These are phyloP conservation scores for Polymixis lichenea DNA, from an alignment of 2,888 invertebrate genomes.

Conservation along the genomic window DNA sequence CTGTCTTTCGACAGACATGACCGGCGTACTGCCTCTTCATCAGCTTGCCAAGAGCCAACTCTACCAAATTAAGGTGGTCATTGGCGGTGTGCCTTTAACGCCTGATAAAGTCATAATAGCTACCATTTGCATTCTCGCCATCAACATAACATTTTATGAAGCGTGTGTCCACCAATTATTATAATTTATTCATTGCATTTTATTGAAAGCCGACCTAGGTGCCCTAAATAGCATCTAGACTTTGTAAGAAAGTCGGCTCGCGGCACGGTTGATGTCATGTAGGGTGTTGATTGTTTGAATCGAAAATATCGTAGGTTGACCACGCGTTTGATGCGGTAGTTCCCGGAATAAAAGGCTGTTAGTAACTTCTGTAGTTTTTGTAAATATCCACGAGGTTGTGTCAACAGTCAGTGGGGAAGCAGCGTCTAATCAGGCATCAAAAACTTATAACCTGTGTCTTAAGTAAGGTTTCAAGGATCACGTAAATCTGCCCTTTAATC, in stretches of 20 bases:
- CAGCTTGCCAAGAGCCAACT: not conserved
- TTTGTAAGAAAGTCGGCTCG: conserved; percentile 50
- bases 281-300: conserved; percentile 30
- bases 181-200: conserved; percentile 42
- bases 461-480: not conserved
- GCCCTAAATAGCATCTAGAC: conserved; percentile 56
- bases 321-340: not conserved
- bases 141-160: conserved; percentile 3
- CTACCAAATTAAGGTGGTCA: not conserved
- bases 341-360: not conserved
- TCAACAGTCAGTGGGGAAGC: not conserved
- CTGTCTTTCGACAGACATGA: not conserved
- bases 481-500: not conserved
- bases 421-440: not conserved
- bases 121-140: conserved; percentile 33
- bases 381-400: not conserved
- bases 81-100: conserved; percentile 5
- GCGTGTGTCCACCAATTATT: not conserved
- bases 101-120: conserved; percentile 24
- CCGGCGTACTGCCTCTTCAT: not conserved
- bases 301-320: conserved; percentile 39
- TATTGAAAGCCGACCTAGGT: conserved; percentile 43
- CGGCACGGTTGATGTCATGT: conserved; percentile 61
- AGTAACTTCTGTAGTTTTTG: not conserved
- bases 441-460: not conserved